Conservation (phyloP, 2,113 vertebrate species). For the Colaptes auratus region DNA sequence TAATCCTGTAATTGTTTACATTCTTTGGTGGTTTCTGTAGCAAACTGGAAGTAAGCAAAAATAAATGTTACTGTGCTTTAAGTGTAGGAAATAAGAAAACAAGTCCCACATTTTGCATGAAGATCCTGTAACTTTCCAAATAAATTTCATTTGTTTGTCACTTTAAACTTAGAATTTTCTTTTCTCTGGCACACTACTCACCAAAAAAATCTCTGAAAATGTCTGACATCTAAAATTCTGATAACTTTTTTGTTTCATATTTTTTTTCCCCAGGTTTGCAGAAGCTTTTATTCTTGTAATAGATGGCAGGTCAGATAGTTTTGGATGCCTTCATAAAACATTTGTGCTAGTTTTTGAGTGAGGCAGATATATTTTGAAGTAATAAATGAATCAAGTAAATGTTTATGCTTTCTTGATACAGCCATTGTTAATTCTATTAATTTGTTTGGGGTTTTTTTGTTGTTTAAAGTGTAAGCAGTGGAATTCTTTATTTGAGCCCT, state of each 20-base stretch:
- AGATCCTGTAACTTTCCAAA: background rate
- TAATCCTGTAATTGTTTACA: background rate
- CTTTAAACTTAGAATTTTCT: background rate
- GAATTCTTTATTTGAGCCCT: background rate
- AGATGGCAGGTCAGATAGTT: background rate
- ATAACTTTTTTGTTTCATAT: background rate
- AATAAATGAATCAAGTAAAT: background rate
- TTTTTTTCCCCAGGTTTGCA: background rate
- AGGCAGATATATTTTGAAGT: background rate
- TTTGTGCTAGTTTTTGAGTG: background rate
- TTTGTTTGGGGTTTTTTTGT: background rate
- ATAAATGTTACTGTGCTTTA: background rate
- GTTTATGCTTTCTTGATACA: background rate
- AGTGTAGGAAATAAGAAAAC: background rate
- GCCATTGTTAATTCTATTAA: background rate
- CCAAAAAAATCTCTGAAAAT: background rate
- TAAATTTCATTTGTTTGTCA: background rate
- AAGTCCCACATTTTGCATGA: background rate
- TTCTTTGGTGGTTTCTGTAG: background rate
- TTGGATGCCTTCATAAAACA: background rate
- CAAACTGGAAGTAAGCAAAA: background rate
- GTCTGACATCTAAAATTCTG: background rate
- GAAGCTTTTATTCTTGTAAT: background rate
- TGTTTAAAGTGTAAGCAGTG: background rate
- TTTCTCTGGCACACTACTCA: background rate